phyloP scores from a whole-genome alignment of 2,888 invertebrate species.

The Subacronicta megacephala region DNA sequence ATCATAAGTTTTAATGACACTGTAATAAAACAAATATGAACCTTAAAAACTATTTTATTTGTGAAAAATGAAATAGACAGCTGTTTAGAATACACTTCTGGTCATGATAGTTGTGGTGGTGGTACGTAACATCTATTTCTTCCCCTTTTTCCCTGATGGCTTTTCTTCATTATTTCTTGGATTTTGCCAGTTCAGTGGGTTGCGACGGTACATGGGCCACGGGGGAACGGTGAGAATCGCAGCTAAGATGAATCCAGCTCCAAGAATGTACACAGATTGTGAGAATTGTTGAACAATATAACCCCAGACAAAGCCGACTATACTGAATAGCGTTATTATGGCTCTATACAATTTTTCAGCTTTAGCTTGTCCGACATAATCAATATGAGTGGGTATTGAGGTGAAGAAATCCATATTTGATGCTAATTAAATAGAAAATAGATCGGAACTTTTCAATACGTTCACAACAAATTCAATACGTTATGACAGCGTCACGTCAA shows the following conservation, averaged over 20 bases:
- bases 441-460: constrained; percentile 23
- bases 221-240: constrained; percentile 97
- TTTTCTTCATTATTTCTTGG: constrained; percentile 86
- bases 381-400: constrained; percentile 89
- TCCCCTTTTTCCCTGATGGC: constrained; percentile 87
- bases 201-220: constrained; percentile 98
- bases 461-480: constrained; percentile 46
- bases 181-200: constrained; percentile 97
- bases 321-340: constrained; percentile 97
- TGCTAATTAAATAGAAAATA: constrained; percentile 3
- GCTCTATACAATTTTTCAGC: constrained; percentile 97
- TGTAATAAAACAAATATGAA: constrained; percentile 51
- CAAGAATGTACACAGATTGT: constrained; percentile 97
- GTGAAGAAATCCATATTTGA: constrained; percentile 84
- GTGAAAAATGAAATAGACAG: constrained; percentile 45
- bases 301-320: constrained; percentile 97
- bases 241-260: constrained; percentile 96
- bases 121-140: constrained; percentile 66
- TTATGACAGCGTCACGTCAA: constrained; percentile 53
- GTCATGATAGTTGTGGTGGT: constrained; percentile 15
- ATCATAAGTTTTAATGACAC: constrained; percentile 2
- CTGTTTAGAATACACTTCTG: constrained; percentile 31
- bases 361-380: constrained; percentile 96
- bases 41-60: constrained; percentile 66
- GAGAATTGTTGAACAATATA: constrained; percentile 98